Percentiles rank a stretch among this genome's conserved stretches.
These are phyloP conservation scores for Myopa testacea DNA, from an alignment of 2,888 invertebrate species.

Conservation along the genomic window DNA sequence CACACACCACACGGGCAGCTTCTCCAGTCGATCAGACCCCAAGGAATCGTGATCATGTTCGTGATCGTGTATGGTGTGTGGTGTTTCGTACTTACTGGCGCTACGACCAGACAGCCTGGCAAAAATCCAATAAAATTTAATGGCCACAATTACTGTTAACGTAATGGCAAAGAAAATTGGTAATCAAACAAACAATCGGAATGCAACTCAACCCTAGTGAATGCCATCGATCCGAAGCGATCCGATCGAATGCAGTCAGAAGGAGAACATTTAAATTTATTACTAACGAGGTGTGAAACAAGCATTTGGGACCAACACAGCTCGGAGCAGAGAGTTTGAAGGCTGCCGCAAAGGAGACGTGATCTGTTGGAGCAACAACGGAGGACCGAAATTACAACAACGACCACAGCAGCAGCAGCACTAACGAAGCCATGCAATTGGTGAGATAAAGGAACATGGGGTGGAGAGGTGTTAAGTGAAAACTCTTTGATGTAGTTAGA, in stretches of 20 bases:
- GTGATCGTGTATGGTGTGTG: not conserved
- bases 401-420: conserved; percentile 42
- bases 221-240: conserved; percentile 10
- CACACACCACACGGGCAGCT: no score
- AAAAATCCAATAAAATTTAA: conserved; percentile 62
- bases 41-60: conserved; percentile 9
- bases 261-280: conserved; percentile 63
- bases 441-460: not conserved
- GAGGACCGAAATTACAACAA: not conserved
- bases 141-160: conserved; percentile 62
- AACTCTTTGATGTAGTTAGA: conserved; percentile 62
- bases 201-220: conserved; percentile 16
- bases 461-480: conserved; percentile 62
- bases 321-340: not conserved
- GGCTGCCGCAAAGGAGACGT: not conserved
- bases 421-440: not conserved
- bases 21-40: no score
- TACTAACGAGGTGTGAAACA: conserved; percentile 66
- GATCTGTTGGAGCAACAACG: conserved; percentile 33
- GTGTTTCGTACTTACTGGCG: conserved; percentile 20
- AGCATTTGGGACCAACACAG: conserved; percentile 42
- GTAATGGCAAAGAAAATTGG: conserved; percentile 49
- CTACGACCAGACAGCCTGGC: conserved; percentile 48
- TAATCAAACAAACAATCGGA: conserved; percentile 46
- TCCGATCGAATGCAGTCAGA: conserved; percentile 2